Evolutionary conservation across 2,797 vertebrate species (phyloP), one percentile per base, ranked within the genome.

Genomic region (Onychomys leucogaster): DNA sequence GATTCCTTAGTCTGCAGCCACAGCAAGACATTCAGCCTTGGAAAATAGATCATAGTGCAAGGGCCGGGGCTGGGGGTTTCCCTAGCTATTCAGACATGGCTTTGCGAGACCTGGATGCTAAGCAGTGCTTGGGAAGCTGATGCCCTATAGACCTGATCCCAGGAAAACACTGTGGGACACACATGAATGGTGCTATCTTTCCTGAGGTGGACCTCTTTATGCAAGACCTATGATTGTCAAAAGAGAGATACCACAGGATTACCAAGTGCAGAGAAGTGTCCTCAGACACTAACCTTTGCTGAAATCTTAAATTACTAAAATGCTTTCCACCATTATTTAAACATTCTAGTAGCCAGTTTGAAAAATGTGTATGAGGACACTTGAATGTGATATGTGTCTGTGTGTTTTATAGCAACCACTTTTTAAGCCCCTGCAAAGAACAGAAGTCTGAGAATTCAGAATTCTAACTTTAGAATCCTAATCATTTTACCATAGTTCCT

Each of bases 301-400:
- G 80, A 8, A 87, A 85, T 55, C 13, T 91, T 52, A 73, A 29
- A 34, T 13, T 29, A 93, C 65, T 46, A 80, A 89, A 80, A 78
- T 65, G 61, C 13, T 27, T 76, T 73, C n/a, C 46, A 80, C 80
- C 57, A 81, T 80, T 76, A 80, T 91, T 65, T 63, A 75, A 65
- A 83, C 32, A 80, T 71, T 77, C 57, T 59, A 76, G 49, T 49
- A 43, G 14, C 37, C 80, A 90, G 16, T 94, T 89, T 95, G 57
- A 71, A 93, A 92, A 19, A 16, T 55, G 23, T 71, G 13, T 8
- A 4, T 11, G 21, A 34, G 78, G 52, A 2, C 4, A 0, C 1
- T 1, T 0, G 8, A 1, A 37, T 37, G 21, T 52, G 65, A 29
- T 71, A 55, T 55, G n/a, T 71, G 46, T 27, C 67, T 37, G 8